These are phyloP conservation scores for Drymodes brunneopygia DNA, from an alignment of 2,113 vertebrate species.

Conservation along the genomic window DNA sequence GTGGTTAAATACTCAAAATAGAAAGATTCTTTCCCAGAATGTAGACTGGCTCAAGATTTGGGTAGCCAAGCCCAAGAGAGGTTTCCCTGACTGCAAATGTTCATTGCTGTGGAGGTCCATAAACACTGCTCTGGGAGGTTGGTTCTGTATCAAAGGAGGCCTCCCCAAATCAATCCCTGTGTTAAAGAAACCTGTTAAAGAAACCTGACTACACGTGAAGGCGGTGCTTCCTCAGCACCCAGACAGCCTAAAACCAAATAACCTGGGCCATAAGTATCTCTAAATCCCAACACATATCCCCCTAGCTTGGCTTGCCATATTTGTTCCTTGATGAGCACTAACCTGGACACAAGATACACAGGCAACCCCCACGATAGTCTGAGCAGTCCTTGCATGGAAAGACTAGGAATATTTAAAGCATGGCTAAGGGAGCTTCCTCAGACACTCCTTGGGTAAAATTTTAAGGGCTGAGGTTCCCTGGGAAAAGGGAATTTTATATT, in stretches of 20 bases:
- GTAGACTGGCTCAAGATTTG: neutral
- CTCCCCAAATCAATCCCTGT: neutral
- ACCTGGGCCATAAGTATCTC: neutral
- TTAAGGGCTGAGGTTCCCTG: neutral
- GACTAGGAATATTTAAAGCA: neutral
- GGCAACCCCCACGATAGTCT: neutral
- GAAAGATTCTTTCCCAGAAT: neutral
- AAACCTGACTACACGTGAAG: neutral
- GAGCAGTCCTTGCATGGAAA: neutral
- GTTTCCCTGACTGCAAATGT: neutral
- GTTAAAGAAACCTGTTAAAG: neutral
- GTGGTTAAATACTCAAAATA: neutral
- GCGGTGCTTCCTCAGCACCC: neutral
- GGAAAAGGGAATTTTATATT: neutral
- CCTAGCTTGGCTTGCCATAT: rapidly evolving
- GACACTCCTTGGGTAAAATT: neutral
- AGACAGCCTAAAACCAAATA: neutral
- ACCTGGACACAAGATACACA: rapidly evolving
- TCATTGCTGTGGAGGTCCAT: neutral
- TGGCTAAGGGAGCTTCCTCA: neutral
- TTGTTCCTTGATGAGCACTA: neutral
- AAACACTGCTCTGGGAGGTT: neutral
- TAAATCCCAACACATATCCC: neutral
- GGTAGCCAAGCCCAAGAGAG: neutral
- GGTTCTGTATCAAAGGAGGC: neutral